phyloP scores from a whole-genome alignment of 2,113 vertebrate species.

The Diglossa brunneiventris region DNA sequence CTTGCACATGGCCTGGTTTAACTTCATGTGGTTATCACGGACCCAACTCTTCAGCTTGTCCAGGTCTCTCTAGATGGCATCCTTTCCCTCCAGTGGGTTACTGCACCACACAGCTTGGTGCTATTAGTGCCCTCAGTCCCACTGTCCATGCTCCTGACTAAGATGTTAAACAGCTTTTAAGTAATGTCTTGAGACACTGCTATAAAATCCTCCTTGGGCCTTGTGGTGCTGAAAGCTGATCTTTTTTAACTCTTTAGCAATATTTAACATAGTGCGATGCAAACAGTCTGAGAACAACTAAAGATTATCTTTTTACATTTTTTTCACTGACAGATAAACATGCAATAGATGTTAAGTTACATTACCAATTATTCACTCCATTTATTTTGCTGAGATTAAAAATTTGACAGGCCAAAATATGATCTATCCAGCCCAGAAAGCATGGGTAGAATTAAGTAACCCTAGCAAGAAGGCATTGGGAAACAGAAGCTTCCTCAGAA shows the following conservation, averaged over 20 bases:
- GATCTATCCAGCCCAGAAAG: background rate
- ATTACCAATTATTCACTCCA: background rate
- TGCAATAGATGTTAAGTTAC: background rate
- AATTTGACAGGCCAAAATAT: background rate
- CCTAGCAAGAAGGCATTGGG: background rate
- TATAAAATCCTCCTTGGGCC: background rate
- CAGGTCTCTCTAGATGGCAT: too few relatives aligned
- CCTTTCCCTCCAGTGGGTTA: background rate
- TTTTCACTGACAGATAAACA: background rate
- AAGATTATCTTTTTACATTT: background rate
- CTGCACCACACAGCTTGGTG: background rate
- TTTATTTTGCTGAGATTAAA: background rate
- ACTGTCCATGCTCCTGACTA: background rate
- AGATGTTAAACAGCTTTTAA: background rate
- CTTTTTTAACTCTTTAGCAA: background rate
- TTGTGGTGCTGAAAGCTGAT: background rate
- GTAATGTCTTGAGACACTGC: background rate
- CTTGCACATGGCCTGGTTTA: background rate
- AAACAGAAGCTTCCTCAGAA: background rate
- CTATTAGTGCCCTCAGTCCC: background rate
- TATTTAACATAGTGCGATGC: background rate
- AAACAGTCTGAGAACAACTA: background rate
- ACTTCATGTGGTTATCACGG: background rate
- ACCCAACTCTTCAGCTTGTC: background rate
- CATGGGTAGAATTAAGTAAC: background rate